Evolutionary conservation across 2,888 invertebrate species (phyloP), one percentile per base, ranked within the genome.

Genomic region (Drepana falcataria): DNA sequence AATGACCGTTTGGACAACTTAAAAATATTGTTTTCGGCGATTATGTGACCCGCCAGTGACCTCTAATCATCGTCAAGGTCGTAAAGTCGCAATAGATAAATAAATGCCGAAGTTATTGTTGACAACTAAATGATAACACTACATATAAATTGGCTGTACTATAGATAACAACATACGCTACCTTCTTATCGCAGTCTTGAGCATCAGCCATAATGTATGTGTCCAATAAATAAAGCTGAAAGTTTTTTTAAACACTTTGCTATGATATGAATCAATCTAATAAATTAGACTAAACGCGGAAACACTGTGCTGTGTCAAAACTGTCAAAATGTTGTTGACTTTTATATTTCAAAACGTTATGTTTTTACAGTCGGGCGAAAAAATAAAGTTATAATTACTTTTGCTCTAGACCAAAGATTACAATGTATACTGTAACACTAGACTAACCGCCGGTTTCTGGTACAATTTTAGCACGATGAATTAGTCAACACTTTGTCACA

Each of bases 161-260:
- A 58, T 54, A 73, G 77, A 77, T 79, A 81, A 74, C 68, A 66
- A 59, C 65, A 66, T 71, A 71, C 64, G 68, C 78, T 85, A 87
- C 88, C 88, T 87, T 88, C 77, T 85, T 84, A 84, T 85, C 85
- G 56, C 66, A 72, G 56, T 79, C 81, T 58, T 69, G 72, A 60
- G 66, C 75, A 70, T 85, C 85, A 56, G 78, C 77, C 88, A 88
- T 88, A 61, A 69, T 74, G 71, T 57, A 59, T 74, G 62, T 71
- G 68, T 59, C 70, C 77, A 69, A 66, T 69, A 62, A 65, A 63
- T 52, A 48, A 56, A 44, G 6, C 9, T 44, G 1, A 2, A 9
- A 3, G 62, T 60, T 68, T 49, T 54, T 54, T 53, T 44, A 60
- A 57, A 55, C 58, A 61, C 56, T 65, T 55, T 59, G 70, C 65